A percentile compares a stretch with the other conserved stretches of the same genome.
These are phyloP conservation scores for Euclidia mi DNA, from an alignment of 2,888 invertebrate genomes.

Conservation along the genomic window DNA sequence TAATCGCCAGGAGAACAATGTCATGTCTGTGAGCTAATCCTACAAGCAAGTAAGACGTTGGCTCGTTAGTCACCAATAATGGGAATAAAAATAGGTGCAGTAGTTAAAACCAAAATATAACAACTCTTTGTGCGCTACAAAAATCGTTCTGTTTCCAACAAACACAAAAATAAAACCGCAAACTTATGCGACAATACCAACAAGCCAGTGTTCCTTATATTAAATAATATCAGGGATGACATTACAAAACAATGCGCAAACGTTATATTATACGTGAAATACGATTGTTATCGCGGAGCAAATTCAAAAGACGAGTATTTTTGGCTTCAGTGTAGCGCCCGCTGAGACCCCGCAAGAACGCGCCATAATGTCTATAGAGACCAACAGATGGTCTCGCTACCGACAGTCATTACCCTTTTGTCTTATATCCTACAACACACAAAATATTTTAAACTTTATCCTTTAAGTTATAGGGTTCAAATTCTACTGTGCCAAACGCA, in stretches of 20 bases:
- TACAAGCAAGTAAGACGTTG: too few species aligned
- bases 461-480: slow-evolving; percentile 43
- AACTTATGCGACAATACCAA: too few species aligned
- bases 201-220: not conserved
- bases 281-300: slow-evolving; percentile 33
- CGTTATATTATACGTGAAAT: slow-evolving; percentile 45
- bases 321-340: slow-evolving; percentile 64
- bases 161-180: too few species aligned
- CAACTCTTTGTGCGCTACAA: too few species aligned
- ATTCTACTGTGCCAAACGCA: slow-evolving; percentile 52
- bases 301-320: slow-evolving; percentile 54
- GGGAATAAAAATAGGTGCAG: too few species aligned
- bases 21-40: too few species aligned
- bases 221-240: slow-evolving; percentile 5
- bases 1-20: too few species aligned
- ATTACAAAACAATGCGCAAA: slow-evolving; percentile 24
- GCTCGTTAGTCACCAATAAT: too few species aligned
- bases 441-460: slow-evolving; percentile 57
- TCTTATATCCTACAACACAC: slow-evolving; percentile 66
- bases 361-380: slow-evolving; percentile 80
- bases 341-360: slow-evolving; percentile 69
- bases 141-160: too few species aligned
- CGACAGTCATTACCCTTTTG: slow-evolving; percentile 81
- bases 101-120: too few species aligned
- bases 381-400: slow-evolving; percentile 83